Base-by-base conservation (phyloP, 1,140 invertebrate genomes). In the Potamilus streckersoni region DNA sequence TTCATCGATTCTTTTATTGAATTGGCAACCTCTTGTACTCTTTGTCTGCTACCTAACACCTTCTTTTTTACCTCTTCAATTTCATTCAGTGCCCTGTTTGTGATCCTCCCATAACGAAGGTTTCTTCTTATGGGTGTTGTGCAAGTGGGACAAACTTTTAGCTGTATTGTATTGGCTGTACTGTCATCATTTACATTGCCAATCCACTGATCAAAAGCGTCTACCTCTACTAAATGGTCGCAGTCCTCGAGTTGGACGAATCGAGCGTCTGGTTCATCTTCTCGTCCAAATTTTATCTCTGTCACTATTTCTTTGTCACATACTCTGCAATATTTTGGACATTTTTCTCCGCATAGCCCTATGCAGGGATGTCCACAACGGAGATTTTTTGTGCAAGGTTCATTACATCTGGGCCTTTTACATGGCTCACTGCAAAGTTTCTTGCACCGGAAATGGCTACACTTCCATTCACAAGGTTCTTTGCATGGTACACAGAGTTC, bases 291-390 rank as follows among this genome's bases (percentile, higher is more conserved):
- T 64, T 94, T 90, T 75, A 94, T 91, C 23, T 89, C 90, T 38
- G 87, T 88, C 0, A 93, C 82, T 92, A 80, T 90, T 23, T 92
- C 90, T 38, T 71, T 70, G 67, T 84, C 62, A 55, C 84, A 86
- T 11, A 80, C 69, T 20, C 80, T 73, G 67, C 85, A 86, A 27
- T 77, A 70, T 15, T 71, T 74, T 84, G 88, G 92, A 86, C 91
- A 87, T 90, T 92, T 85, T 92, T 95, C 94, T 38, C 91, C 89
- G 88, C 94, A 95, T 1, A 89, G 31, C 2, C 79, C 91, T 61
- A 91, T 87, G 84, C 94, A 95, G 38, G 31, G 82, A 86, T 95
- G 94, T 61, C 92, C 92, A 87, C 94, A 95, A 16, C 31, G 31
- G 16, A 87, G 73, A 14, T 4, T 19, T 49, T 83, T 84, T 15